These are phyloP conservation scores for Sinopyrophorus schimmeli DNA, from an alignment of 2,888 invertebrate genomes.

Conservation along the genomic window DNA sequence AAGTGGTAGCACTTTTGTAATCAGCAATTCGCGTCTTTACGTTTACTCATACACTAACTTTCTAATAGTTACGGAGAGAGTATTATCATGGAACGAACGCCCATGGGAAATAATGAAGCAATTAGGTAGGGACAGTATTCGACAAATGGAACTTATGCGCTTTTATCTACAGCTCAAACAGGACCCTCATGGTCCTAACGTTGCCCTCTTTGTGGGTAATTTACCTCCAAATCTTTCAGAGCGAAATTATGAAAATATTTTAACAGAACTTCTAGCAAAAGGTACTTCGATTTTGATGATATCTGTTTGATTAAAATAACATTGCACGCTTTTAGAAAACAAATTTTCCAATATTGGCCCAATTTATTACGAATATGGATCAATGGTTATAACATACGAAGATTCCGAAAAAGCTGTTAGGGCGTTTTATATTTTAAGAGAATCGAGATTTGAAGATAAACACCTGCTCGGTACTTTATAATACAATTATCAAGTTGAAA, in stretches of 20 bases:
- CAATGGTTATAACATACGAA: constrained; percentile 97
- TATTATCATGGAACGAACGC: constrained; percentile 79
- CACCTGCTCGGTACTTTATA: constrained; percentile 76
- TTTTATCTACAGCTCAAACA: constrained; percentile 98
- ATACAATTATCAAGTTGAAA: not conserved
- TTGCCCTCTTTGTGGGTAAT: constrained; percentile 97
- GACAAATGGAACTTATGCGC: constrained; percentile 97
- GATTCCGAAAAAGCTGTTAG: constrained; percentile 94
- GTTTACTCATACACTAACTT: not conserved
- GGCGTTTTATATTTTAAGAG: constrained; percentile 91
- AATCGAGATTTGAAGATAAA: constrained; percentile 95
- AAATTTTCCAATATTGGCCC: constrained; percentile 95
- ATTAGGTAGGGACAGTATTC: constrained; percentile 90
- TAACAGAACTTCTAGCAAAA: constrained; percentile 91
- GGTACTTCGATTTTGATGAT: constrained; percentile 58
- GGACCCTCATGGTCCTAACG: constrained; percentile 97
- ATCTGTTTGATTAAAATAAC: not conserved
- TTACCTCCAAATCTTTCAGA: constrained; percentile 96
- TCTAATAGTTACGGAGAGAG: constrained; percentile 83
- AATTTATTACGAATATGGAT: constrained; percentile 99
- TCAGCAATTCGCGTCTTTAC: too few species aligned
- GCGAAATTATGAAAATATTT: constrained; percentile 96
- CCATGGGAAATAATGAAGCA: constrained; percentile 94
- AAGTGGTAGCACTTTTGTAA: too few species aligned
- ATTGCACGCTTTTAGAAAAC: constrained; percentile 69